These are phyloP conservation scores for Pseudotriccus pelzelni DNA, from an alignment of 2,797 vertebrate species.

Conservation along the genomic window DNA sequence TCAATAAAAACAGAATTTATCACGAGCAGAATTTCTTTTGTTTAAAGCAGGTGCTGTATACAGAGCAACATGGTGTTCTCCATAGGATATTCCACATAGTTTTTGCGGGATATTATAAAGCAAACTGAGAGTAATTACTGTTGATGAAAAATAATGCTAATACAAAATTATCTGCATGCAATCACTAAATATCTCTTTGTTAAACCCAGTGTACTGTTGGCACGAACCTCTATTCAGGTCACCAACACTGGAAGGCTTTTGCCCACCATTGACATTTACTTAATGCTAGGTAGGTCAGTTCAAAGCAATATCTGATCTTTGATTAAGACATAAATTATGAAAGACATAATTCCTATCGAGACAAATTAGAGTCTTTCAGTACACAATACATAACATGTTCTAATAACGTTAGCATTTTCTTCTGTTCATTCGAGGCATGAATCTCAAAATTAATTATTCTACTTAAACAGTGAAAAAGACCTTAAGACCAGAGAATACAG, in stretches of 20 bases:
- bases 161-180: background rate
- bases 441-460: constrained; percentile 1
- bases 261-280: background rate
- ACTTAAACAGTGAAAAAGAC: background rate
- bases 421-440: background rate
- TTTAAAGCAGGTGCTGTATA: background rate
- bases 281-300: background rate
- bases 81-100: background rate
- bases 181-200: background rate
- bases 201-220: background rate
- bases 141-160: background rate
- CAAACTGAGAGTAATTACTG: background rate
- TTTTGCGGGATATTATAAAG: background rate
- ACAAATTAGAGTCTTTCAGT: constrained; percentile 24
- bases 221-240: background rate
- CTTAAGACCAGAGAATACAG: background rate
- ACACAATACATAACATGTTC: background rate
- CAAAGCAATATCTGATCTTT: constrained; percentile 25
- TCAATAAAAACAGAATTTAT: background rate
- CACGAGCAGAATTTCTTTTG: background rate
- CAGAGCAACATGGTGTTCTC: background rate
- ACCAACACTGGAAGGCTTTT: background rate
- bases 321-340: constrained; percentile 17
- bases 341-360: constrained; percentile 5
- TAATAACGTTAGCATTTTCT: background rate